phyloP scores from a whole-genome alignment of 2,113 vertebrate species.

The Laticauda laticaudata region DNA sequence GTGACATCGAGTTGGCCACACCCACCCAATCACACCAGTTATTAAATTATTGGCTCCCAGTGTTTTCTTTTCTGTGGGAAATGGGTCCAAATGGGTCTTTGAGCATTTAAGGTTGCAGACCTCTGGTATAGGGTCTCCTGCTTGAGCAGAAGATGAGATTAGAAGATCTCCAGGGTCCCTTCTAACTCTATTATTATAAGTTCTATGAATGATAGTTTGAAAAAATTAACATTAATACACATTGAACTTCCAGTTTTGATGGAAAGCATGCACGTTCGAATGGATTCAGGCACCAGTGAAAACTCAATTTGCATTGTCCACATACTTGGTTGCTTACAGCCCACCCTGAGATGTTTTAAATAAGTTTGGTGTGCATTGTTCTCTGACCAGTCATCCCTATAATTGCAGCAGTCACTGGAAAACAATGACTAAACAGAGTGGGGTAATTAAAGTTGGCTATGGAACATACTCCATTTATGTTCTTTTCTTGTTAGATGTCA shows the following conservation, averaged over 20 bases:
- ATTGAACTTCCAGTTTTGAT: background rate
- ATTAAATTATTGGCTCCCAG: no score
- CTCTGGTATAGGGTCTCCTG: background rate
- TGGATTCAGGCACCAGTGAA: background rate
- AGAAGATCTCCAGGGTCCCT: background rate
- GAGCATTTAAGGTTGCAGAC: no score
- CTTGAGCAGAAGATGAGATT: background rate
- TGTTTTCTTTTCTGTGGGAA: no score
- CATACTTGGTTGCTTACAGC: background rate
- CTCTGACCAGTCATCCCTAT: constrained; percentile 28
- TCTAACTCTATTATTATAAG: background rate
- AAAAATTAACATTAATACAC: background rate
- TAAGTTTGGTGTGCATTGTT: background rate
- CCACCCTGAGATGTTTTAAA: background rate
- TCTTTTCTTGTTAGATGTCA: background rate
- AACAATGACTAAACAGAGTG: constrained; percentile 33
- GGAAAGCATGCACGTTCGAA: background rate
- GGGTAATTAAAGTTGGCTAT: constrained; percentile 37
- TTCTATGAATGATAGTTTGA: background rate
- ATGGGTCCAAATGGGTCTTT: no score
- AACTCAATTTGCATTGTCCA: background rate
- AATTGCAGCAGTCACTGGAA: constrained; percentile 29
- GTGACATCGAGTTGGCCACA: no score
- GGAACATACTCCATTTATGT: constrained; percentile 9
- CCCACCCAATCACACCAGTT: no score